Evolutionary conservation across 1,140 invertebrate species (phyloP).

Genomic region (Cardiocondyla obscurior): DNA sequence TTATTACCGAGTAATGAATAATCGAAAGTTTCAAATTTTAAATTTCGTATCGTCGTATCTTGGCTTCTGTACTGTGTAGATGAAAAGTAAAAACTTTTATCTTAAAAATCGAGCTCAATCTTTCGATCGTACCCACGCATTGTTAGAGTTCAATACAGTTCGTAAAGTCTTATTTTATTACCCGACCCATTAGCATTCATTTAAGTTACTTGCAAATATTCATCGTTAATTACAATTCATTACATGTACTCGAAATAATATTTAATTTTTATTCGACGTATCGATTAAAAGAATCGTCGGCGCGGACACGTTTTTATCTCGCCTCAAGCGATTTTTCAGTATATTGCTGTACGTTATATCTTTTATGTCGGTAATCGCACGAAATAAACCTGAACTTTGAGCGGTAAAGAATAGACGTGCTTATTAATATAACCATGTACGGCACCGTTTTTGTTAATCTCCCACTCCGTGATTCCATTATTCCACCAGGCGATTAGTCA

Average conservation of each 20-base stretch:
- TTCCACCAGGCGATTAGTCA: constrained; percentile 2
- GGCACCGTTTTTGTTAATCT: background rate
- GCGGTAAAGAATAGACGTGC: background rate
- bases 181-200: no score
- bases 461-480: background rate
- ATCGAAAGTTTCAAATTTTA: no score
- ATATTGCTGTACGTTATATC: background rate
- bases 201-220: background rate
- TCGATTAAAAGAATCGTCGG: background rate
- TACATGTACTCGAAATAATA: background rate
- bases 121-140: no score
- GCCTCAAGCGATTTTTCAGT: background rate
- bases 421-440: background rate
- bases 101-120: no score
- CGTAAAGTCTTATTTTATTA: no score
- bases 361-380: background rate
- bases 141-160: no score
- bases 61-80: no score
- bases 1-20: no score
- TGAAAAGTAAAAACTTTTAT: no score
- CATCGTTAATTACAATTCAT: background rate
- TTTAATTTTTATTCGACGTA: background rate
- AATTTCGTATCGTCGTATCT: no score
- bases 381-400: constrained; percentile 20
- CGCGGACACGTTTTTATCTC: background rate